Base-by-base conservation (phyloP, 2,113 vertebrate genomes). In the Pogonocichla stellata region DNA sequence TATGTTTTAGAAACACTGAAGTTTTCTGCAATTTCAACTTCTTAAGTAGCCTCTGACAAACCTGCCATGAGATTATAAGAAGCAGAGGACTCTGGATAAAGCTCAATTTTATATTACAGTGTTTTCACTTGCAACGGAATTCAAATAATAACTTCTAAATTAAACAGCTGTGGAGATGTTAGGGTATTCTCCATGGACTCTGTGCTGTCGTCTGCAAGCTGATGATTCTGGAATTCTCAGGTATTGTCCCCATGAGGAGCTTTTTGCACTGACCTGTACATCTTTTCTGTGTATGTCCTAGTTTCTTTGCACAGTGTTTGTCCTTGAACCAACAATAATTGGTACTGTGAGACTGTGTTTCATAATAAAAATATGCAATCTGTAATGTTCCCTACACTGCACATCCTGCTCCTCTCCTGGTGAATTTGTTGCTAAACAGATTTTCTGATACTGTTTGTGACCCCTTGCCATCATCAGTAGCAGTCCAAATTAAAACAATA, bases 121-220 rank as follows among this genome's bases (percentile, higher is more conserved):
- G 50, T 72, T 94, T 95, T 88, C 56, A 88, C 71, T 94, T 94
- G 75, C 71, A 95, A 93, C 90, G 71, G 56, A 93, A 86, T 67
- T 92, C 24, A 95, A 90, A 93, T 88, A 97, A 80, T 94, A 94
- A 80, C 91, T 94, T 95, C 86, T 92, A 95, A 96, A 97, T 96
- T 96, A 96, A 96, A 95, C 96, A 97, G 94, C 96, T 96, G 95
- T 94, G 78, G 91, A 93, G 95, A 97, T 91, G 92, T 78, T 96
- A 94, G 86, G 43, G 26, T 88, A 92, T 93, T 88, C 96, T 96
- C 95, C 81, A 9, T 14, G 80, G 96, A 84, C 51, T 58, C 56
- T 19, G 3, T 91, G 92, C 88, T 96, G 96, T 91, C 17, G n/a
- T 83, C 92, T 95, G 94, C 72, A 96, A 95, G 88, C 43, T 96